Evolutionary conservation across 2,113 vertebrate genomes (phyloP), one percentile per base, ranked within the genome.

Genomic region (Bucco capensis): DNA sequence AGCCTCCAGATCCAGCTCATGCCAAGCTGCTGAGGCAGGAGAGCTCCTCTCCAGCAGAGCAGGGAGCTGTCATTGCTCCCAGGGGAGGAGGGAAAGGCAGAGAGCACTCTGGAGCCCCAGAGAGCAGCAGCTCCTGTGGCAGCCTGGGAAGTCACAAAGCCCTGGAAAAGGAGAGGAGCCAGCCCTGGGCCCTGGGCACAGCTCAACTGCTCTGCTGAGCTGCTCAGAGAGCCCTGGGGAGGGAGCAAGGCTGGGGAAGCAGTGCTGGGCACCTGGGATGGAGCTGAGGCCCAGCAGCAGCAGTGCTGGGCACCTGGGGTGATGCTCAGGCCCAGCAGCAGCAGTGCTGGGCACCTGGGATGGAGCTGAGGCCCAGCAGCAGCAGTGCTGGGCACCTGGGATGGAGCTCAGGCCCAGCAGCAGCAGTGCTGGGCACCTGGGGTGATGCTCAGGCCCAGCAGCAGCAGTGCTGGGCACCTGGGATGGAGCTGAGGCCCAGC

Each of bases 1-100:
- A 86, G 92, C 62, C 91, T 90, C 81, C 88, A 94, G 94, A 95
- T 94, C 94, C 95, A 95, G 90, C 89, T 90, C 90, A 96, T 96
- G 92, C 64, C 93, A 94, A 83, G 25, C 83, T 90, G 94, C 94
- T 94, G 94, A 95, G 89, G 88, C 89, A 84, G 92, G 85, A 80
- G 93, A 88, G 69, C 82, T 91, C 89, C 50, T 87, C 95, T 94
- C 40, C 81, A 75, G 86, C 57, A 87, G 88, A n/a, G n/a, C n/a
- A n/a, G n/a, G n/a, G n/a, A 57, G 73, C 91, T 95, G 93, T 76
- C 93, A 93, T 92, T 75, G 84, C 87, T 87, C 74, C 16, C 82
- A 24, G 42, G 80, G 76, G 86, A 88, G 67, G 50, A 70, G 64
- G 81, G 54, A 83, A 80, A 88, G 75, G 46, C 1, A 2, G 80